Percentiles rank a stretch among this genome's conserved stretches.
Evolutionary conservation across 2,888 invertebrate species (phyloP).

Genomic region (Synergus umbraculus): DNA sequence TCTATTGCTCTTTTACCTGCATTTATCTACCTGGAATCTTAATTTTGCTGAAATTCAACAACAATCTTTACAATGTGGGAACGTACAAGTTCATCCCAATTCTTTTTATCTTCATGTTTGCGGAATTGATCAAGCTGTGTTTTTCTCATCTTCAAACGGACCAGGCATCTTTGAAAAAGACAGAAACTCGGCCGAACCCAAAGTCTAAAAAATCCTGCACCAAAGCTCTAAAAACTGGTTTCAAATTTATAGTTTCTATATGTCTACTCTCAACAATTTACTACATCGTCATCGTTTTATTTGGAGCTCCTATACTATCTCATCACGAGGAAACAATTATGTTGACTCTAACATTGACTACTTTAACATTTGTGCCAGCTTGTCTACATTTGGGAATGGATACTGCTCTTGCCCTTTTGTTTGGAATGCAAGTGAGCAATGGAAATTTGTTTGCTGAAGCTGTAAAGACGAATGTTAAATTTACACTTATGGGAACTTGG

Average conservation of each 20-base stretch:
- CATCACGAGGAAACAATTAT: constrained; percentile 84
- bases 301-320: constrained; percentile 83
- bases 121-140: constrained; percentile 80
- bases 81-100: constrained; percentile 78
- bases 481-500: constrained; percentile 88
- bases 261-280: constrained; percentile 79
- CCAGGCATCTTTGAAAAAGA: constrained; percentile 59
- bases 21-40: constrained; percentile 82
- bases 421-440: constrained; percentile 78
- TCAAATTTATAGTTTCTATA: constrained; percentile 79
- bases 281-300: constrained; percentile 82
- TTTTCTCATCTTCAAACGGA: constrained; percentile 68
- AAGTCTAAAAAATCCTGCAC: constrained; percentile 77
- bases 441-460: constrained; percentile 78
- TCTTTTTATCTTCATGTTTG: constrained; percentile 73
- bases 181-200: constrained; percentile 70
- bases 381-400: constrained; percentile 82
- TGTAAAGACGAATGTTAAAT: constrained; percentile 80
- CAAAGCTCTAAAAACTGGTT: constrained; percentile 78
- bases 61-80: constrained; percentile 81
- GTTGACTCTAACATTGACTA: constrained; percentile 82
- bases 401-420: constrained; percentile 79
- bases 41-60: constrained; percentile 80
- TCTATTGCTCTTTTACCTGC: constrained; percentile 81
- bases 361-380: constrained; percentile 82